Percentiles rank a stretch among this genome's conserved stretches.
These are phyloP conservation scores for Hypomesus transpacificus DNA, from an alignment of 2,113 vertebrate genomes.

Conservation along the genomic window DNA sequence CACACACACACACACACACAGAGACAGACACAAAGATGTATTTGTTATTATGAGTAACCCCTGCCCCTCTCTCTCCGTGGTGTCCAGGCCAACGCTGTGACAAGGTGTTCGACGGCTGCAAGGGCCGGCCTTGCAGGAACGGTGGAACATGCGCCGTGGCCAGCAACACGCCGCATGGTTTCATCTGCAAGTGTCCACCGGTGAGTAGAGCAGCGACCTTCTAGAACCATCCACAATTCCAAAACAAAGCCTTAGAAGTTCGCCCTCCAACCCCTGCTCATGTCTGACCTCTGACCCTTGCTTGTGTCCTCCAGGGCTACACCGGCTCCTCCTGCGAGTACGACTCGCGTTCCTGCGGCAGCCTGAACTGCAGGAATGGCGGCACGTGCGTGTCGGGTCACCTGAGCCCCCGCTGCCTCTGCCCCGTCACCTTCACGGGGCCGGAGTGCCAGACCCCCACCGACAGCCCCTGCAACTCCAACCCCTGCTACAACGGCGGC, in stretches of 20 bases:
- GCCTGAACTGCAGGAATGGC: constrained; percentile 84
- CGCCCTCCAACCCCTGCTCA: background rate
- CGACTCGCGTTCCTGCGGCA: constrained; percentile 82
- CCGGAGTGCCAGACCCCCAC: constrained; percentile 84
- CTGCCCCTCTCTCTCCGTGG: background rate
- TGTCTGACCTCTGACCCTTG: constrained; percentile 9
- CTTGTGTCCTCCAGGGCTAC: constrained; percentile 75
- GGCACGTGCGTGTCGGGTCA: constrained; percentile 86
- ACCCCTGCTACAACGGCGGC: constrained; percentile 94
- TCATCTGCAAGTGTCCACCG: constrained; percentile 92
- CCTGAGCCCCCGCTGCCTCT: constrained; percentile 86
- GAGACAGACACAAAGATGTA: background rate
- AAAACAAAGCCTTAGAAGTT: background rate
- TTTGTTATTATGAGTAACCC: background rate
- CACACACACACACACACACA: background rate
- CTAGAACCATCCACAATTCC: no score
- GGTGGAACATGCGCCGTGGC: constrained; percentile 90
- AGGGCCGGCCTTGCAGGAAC: constrained; percentile 84
- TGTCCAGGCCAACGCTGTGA: constrained; percentile 87
- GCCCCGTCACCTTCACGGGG: constrained; percentile 77
- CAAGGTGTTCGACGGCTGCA: constrained; percentile 88
- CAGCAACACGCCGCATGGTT: constrained; percentile 89
- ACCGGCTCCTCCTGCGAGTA: constrained; percentile 92
- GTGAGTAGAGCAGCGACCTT: constrained; percentile 67
- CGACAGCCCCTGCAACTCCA: constrained; percentile 82